A percentile compares a stretch with the other conserved stretches of the same genome.
Evolutionary conservation across 2,113 vertebrate species (phyloP).

Genomic region (Melospiza melodia): DNA sequence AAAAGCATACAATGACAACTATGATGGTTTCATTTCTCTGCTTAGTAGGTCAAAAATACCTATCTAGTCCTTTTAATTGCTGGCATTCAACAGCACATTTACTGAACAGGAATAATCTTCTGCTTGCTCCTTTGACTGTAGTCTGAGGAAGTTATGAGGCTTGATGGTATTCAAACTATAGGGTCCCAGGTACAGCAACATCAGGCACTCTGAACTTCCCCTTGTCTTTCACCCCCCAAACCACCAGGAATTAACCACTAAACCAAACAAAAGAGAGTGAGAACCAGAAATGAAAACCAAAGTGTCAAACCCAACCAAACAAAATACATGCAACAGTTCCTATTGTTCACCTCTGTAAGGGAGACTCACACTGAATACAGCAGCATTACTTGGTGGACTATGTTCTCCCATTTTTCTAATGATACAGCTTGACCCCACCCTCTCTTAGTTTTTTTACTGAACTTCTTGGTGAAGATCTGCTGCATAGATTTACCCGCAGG

Average conservation of each 20-base stretch:
- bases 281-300: background rate
- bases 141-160: background rate
- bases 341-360: background rate
- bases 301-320: background rate
- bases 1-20: background rate
- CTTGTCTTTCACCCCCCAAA: background rate
- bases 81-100: background rate
- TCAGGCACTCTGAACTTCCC: background rate
- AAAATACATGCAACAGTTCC: background rate
- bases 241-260: background rate
- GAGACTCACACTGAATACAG: background rate
- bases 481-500: background rate
- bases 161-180: background rate
- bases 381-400: background rate
- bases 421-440: background rate
- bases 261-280: background rate
- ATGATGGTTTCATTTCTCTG: background rate
- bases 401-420: background rate
- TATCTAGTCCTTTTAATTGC: background rate
- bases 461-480: background rate
- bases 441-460: background rate
- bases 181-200: background rate
- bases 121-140: background rate
- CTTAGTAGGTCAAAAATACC: background rate
- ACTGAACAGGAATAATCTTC: background rate